Evolutionary conservation across 2,888 invertebrate genomes (phyloP).

Genomic region (Torymus tubicola): DNA sequence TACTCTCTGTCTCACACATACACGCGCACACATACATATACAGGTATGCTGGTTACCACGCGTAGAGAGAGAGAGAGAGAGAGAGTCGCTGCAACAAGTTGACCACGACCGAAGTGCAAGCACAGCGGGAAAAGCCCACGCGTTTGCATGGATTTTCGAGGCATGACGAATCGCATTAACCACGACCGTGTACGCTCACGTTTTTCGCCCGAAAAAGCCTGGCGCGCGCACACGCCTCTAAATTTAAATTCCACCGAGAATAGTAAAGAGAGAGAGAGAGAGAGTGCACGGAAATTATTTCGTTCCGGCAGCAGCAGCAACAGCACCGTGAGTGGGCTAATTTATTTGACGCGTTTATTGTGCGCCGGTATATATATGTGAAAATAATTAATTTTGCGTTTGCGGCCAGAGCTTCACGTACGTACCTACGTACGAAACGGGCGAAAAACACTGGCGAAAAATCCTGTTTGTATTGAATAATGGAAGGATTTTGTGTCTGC

Average conservation of each 20-base stretch:
- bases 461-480: conserved; percentile 24
- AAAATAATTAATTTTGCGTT: conserved; percentile 43
- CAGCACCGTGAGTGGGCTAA: conserved; percentile 26
- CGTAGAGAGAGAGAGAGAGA: neutral
- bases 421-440: no score
- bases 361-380: neutral
- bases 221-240: neutral
- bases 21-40: no score
- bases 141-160: conserved; percentile 56
- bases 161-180: conserved; percentile 52
- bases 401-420: neutral
- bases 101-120: conserved; percentile 37
- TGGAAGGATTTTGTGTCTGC: neutral
- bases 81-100: conserved; percentile 53
- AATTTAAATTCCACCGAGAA: conserved; percentile 42
- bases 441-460: conserved; percentile 7
- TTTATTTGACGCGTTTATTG: conserved; percentile 46
- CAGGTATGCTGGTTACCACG: no score
- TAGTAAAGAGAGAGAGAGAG: neutral
- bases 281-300: conserved; percentile 19
- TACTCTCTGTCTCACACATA: no score
- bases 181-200: neutral
- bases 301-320: neutral
- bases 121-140: conserved; percentile 18
- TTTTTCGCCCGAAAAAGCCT: conserved; percentile 10